These are phyloP conservation scores for Conopomorpha cramerella DNA, from an alignment of 1,140 invertebrate species.

Conservation along the genomic window DNA sequence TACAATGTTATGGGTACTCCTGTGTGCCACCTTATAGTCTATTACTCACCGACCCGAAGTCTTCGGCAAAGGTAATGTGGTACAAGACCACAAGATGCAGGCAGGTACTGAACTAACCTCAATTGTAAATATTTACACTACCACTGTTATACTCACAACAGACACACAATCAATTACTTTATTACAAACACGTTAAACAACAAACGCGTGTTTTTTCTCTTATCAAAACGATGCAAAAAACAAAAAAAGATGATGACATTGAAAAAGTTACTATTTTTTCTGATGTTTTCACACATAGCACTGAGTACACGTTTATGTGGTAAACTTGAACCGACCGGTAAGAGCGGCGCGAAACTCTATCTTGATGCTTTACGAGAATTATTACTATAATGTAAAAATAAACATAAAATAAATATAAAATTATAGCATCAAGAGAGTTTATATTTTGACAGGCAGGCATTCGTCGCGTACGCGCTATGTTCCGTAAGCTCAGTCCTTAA, in stretches of 20 bases:
- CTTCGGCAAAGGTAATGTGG: conserved; percentile 15
- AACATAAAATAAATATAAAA: conserved; percentile 37
- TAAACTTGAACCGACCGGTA: not conserved
- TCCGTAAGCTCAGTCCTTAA: too few species aligned
- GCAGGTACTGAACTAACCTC: conserved; percentile 55
- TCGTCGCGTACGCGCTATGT: too few species aligned
- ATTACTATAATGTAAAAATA: conserved; percentile 13
- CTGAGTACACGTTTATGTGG: not conserved
- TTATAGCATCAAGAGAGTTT: conserved; percentile 48
- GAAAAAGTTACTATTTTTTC: not conserved
- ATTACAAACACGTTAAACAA: not conserved
- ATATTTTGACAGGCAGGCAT: conserved; percentile 44
- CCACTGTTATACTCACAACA: not conserved
- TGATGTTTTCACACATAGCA: not conserved
- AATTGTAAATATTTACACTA: conserved; percentile 22
- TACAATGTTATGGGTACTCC: conserved; percentile 21
- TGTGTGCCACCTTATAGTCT: conserved; percentile 35
- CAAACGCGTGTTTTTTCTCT: too few species aligned
- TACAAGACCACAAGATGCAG: conserved; percentile 32
- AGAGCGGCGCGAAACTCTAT: conserved; percentile 23
- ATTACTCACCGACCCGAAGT: conserved; percentile 49
- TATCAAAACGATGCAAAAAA: not conserved
- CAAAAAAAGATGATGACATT: not conserved
- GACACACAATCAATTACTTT: not conserved
- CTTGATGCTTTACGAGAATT: conserved; percentile 23